A percentile compares a stretch with the other conserved stretches of the same genome.
Evolutionary conservation across 2,888 invertebrate species (phyloP).

Genomic region (Pachycephus smyrnensis): DNA sequence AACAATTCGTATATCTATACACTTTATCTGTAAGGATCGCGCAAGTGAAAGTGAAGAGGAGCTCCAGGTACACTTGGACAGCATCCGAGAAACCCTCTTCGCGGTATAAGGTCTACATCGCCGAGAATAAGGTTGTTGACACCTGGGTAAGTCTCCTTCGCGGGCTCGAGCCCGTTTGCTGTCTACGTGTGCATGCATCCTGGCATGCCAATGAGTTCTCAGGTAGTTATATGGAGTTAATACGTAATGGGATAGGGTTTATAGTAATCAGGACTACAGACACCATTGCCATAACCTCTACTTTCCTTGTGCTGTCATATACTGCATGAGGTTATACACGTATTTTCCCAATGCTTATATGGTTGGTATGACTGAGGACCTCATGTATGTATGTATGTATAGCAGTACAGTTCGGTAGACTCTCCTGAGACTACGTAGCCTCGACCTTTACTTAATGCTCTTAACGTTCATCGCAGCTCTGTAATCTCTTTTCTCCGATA

Average conservation of each 20-base stretch:
- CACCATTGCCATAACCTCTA: neutral
- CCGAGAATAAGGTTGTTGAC: conserved; percentile 41
- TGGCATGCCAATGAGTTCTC: conserved; percentile 37
- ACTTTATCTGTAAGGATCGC: neutral
- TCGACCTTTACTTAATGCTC: conserved; percentile 11
- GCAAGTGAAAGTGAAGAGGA: conserved; percentile 20
- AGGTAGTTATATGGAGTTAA: conserved; percentile 6
- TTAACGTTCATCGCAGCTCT: neutral
- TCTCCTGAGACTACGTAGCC: neutral
- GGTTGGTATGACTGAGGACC: neutral
- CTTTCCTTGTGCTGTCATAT: neutral
- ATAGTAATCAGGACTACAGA: neutral
- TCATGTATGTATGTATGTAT: neutral
- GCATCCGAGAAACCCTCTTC: neutral
- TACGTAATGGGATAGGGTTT: conserved; percentile 9
- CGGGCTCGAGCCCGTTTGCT: conserved; percentile 20
- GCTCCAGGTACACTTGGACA: neutral
- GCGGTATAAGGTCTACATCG: neutral
- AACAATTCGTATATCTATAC: neutral
- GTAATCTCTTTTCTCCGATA: neutral
- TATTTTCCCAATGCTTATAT: neutral
- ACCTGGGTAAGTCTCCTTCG: conserved; percentile 32
- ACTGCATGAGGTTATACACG: neutral
- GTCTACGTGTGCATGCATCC: conserved; percentile 23
- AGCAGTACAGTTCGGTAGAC: conserved; percentile 1